Evolutionary conservation across 2,888 invertebrate species (phyloP).

Genomic region (Catocala fraxini): DNA sequence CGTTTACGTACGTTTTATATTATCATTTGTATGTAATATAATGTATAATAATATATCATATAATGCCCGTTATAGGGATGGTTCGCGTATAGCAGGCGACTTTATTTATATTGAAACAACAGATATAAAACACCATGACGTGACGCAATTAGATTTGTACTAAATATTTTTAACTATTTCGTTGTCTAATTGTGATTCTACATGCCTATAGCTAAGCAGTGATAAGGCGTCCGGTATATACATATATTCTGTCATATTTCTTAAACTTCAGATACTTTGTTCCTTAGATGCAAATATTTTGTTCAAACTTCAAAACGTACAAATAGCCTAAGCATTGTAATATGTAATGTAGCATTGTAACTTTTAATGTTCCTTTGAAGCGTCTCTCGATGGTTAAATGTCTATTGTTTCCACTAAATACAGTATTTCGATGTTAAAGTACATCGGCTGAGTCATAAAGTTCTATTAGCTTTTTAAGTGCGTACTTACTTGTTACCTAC

Average conservation of each 20-base stretch:
- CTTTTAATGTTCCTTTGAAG: conserved; percentile 12
- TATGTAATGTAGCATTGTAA: conserved; percentile 3
- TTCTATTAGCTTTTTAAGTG: conserved; percentile 13
- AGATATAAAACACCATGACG: no score
- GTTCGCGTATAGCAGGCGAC: no score
- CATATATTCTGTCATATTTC: no score
- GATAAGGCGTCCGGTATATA: not conserved
- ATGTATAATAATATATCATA: no score
- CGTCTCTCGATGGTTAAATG: conserved; percentile 1
- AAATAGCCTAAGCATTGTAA: conserved; percentile 5
- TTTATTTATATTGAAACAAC: no score
- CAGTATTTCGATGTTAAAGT: conserved; percentile 14
- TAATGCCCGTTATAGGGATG: no score
- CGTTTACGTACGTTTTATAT: no score
- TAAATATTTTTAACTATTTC: no score
- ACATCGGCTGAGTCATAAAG: conserved; percentile 16
- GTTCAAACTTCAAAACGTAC: not conserved
- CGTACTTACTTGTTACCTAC: conserved; percentile 8
- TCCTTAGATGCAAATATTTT: not conserved
- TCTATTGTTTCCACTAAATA: conserved; percentile 10
- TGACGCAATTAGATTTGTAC: no score
- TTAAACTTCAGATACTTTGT: not conserved
- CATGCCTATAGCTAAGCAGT: no score
- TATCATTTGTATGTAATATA: no score
- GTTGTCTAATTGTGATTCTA: no score